Evolutionary conservation across 2,797 vertebrate species (phyloP), one percentile per base, ranked within the genome.

Genomic region (Helostoma temminkii): DNA sequence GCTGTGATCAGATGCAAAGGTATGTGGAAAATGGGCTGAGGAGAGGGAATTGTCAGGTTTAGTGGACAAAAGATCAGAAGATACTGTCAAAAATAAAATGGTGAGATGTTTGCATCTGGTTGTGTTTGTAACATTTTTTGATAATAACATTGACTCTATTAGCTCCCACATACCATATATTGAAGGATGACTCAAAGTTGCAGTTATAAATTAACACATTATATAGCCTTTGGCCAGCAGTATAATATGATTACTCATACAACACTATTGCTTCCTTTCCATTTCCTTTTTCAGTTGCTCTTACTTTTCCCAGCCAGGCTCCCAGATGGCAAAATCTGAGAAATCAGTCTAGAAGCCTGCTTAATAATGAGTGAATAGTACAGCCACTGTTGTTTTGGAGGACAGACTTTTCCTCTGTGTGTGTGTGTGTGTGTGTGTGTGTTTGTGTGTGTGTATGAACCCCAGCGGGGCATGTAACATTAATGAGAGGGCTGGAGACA

Each of bases 401-500:
- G 63, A 72, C 77, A 81, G 67, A 69, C 34, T n/a, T n/a, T n/a
- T n/a, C n/a, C n/a, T n/a, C n/a, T n/a, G n/a, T n/a, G n/a, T n/a
- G n/a, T n/a, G n/a, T 78, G 63, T 62, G 37, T 72, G 55, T 58
- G 53, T 61, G 41, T 47, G 49, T 45, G 26, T 64, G 72, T 55
- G 45, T 42, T 14, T 42, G 19, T 55, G 47, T 61, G 50, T 58
- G 42, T 70, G 61, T 71, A 37, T 60, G 61, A 54, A 66, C 80
- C 83, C 68, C 78, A 88, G 62, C 11, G 48, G 80, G 85, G 83
- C 83, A 24, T 88, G 80, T 77, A 81, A 80, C 82, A 70, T 86
- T 90, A 91, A 89, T 88, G 84, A 88, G 87, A 54, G 71, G 74
- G 74, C 74, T 64, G 70, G 82, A 90, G 83, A 89, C 74, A 2